These are phyloP conservation scores for Orcinus orca DNA, from an alignment of 2,113 vertebrate genomes.

Conservation along the genomic window DNA sequence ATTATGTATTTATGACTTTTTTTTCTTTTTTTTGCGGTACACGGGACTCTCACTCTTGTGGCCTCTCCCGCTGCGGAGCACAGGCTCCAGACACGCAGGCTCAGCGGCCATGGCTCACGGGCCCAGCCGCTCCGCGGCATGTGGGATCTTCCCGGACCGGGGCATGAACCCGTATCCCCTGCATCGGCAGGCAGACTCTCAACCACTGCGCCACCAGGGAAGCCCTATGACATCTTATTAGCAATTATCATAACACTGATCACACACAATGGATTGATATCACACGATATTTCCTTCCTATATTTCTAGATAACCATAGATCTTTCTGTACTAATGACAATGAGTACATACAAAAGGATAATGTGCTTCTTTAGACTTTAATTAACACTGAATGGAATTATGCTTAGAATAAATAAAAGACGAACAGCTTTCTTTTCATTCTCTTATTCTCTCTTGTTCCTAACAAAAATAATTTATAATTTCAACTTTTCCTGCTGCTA, in stretches of 20 bases:
- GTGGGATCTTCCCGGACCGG: too few relatives aligned
- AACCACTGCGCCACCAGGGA: too few relatives aligned
- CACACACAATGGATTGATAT: not conserved
- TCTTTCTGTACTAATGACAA: not conserved
- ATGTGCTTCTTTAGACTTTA: slow-evolving; percentile 66
- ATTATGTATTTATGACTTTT: not conserved
- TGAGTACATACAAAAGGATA: slow-evolving; percentile 47
- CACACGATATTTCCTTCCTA: not conserved
- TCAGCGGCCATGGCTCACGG: too few relatives aligned
- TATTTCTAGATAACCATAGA: not conserved
- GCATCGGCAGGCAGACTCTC: too few relatives aligned
- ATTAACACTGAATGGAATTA: slow-evolving; percentile 79
- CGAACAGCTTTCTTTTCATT: slow-evolving; percentile 69
- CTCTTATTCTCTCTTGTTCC: slow-evolving; percentile 52
- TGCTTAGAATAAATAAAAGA: slow-evolving; percentile 80
- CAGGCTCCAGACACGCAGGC: too few relatives aligned
- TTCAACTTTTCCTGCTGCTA: slow-evolving; percentile 75
- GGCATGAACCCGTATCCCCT: too few relatives aligned
- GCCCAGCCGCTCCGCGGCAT: too few relatives aligned
- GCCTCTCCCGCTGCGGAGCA: too few relatives aligned
- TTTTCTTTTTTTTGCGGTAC: too few relatives aligned
- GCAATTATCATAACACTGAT: not conserved
- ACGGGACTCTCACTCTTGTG: too few relatives aligned
- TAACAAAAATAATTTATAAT: slow-evolving; percentile 79
- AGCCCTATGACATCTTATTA: not conserved